phyloP scores from a whole-genome alignment of 1,140 invertebrate genomes.

The Wiebesia pumilae region DNA sequence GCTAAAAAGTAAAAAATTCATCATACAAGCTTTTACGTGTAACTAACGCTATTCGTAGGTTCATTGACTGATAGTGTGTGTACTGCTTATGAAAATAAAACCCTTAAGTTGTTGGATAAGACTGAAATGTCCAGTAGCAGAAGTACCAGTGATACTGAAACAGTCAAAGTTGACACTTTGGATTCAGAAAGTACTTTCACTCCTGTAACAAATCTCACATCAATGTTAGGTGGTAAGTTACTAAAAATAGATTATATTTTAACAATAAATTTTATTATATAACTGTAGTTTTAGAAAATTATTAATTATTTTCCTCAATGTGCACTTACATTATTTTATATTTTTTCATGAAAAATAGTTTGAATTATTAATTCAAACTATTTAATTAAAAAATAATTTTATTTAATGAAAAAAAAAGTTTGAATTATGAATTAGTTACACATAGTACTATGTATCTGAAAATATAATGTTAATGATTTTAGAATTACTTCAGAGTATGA shows the following conservation, averaged over 20 bases:
- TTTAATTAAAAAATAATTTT: too few relatives aligned
- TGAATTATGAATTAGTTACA: too few relatives aligned
- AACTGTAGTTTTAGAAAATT: too few relatives aligned
- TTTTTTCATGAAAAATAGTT: too few relatives aligned
- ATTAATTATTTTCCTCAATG: too few relatives aligned
- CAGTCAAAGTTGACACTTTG: conserved; percentile 10
- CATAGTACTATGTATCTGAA: conserved; percentile 15
- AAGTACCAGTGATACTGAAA: conserved; percentile 54
- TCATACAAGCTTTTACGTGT: conserved; percentile 17
- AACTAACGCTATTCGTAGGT: conserved; percentile 64
- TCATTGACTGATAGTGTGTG: conserved; percentile 80
- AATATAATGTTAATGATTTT: conserved; percentile 30
- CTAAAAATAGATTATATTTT: not conserved
- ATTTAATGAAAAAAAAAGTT: too few relatives aligned
- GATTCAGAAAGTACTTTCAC: conserved; percentile 56
- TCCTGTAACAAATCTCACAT: conserved; percentile 65
- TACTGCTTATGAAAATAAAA: conserved; percentile 77
- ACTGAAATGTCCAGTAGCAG: conserved; percentile 59
- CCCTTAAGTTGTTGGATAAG: conserved; percentile 56
- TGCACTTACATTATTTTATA: too few relatives aligned
- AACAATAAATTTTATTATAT: not conserved
- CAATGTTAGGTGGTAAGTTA: conserved; percentile 66
- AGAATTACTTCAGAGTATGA: conserved; percentile 72
- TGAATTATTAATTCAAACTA: too few relatives aligned
- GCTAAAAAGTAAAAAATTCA: conserved; percentile 25